Percentiles rank a stretch among this genome's conserved stretches.
These are phyloP conservation scores for Eulimnadia texana DNA, from an alignment of 1,140 invertebrate genomes.

Conservation along the genomic window DNA sequence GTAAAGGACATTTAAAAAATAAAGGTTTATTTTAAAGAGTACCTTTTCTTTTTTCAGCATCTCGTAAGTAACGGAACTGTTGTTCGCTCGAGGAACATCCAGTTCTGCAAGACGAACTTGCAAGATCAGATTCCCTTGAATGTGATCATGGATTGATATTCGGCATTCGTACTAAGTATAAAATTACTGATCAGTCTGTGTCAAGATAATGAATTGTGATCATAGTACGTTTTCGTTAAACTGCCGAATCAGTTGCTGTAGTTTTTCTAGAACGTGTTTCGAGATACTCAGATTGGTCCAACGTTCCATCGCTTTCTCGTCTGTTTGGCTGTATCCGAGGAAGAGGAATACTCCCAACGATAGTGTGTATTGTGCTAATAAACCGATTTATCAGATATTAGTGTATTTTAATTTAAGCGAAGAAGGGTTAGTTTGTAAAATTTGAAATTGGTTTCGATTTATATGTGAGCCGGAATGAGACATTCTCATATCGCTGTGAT, in stretches of 20 bases:
- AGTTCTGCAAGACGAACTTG: constrained; percentile 57
- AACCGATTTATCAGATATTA: too few relatives aligned
- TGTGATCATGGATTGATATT: constrained; percentile 64
- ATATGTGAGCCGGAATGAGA: not conserved
- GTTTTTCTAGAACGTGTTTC: constrained; percentile 20
- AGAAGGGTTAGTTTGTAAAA: too few relatives aligned
- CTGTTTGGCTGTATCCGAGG: constrained; percentile 70
- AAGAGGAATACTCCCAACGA: constrained; percentile 69
- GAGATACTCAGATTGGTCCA: constrained; percentile 42
- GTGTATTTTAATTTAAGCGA: too few relatives aligned
- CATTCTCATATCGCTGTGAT: not conserved
- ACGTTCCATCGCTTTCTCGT: constrained; percentile 61
- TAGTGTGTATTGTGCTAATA: constrained; percentile 56
- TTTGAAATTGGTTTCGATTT: too few relatives aligned
- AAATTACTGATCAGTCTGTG: constrained; percentile 17
- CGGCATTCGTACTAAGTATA: constrained; percentile 59
- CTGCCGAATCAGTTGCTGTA: constrained; percentile 11
- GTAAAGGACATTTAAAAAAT: too few relatives aligned
- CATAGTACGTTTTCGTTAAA: constrained; percentile 6
- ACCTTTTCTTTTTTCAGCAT: constrained; percentile 55
- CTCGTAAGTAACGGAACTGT: constrained; percentile 32
- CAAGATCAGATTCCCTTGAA: constrained; percentile 71
- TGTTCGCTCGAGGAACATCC: constrained; percentile 31
- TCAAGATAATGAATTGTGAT: not conserved
- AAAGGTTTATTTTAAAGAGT: constrained; percentile 20